These are phyloP conservation scores for Operophtera brumata DNA, from an alignment of 2,888 invertebrate species.

Conservation along the genomic window DNA sequence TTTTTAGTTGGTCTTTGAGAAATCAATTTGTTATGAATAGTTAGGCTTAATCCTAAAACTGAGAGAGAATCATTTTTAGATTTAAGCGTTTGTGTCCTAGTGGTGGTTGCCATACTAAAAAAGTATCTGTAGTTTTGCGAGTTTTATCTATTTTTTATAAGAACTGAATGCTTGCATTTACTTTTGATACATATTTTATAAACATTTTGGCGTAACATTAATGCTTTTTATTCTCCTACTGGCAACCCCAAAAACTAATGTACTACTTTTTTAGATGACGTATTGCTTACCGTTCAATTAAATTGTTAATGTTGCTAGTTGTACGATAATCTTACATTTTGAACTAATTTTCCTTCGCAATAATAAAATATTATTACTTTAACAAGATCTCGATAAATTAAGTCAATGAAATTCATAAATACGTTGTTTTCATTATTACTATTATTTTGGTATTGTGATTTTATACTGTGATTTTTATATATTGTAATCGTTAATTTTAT, in stretches of 20 bases:
- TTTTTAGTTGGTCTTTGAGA: conserved; percentile 33
- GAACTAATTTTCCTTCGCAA: conserved; percentile 66
- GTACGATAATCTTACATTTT: conserved; percentile 58
- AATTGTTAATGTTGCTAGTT: conserved; percentile 75
- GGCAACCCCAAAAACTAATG: conserved; percentile 56
- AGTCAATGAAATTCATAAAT: conserved; percentile 43
- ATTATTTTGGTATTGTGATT: conserved; percentile 54
- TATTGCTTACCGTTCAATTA: conserved; percentile 73
- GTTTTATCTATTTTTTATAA: conserved; percentile 44
- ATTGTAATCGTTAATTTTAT: conserved; percentile 39
- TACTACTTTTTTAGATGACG: conserved; percentile 58
- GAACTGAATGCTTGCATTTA: conserved; percentile 66
- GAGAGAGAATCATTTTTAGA: conserved; percentile 73
- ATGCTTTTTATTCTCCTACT: conserved; percentile 50
- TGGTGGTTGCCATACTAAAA: conserved; percentile 59
- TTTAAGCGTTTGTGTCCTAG: conserved; percentile 58
- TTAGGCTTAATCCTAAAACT: conserved; percentile 61
- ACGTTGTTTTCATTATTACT: conserved; percentile 30
- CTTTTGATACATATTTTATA: conserved; percentile 58
- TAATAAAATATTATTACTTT: conserved; percentile 67
- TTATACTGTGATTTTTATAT: conserved; percentile 65
- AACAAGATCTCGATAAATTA: conserved; percentile 60
- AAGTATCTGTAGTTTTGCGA: conserved; percentile 34
- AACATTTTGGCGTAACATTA: conserved; percentile 38
- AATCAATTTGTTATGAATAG: conserved; percentile 41